Conservation (phyloP, 2,113 vertebrate genomes). For the Larimichthys polyactis region DNA sequence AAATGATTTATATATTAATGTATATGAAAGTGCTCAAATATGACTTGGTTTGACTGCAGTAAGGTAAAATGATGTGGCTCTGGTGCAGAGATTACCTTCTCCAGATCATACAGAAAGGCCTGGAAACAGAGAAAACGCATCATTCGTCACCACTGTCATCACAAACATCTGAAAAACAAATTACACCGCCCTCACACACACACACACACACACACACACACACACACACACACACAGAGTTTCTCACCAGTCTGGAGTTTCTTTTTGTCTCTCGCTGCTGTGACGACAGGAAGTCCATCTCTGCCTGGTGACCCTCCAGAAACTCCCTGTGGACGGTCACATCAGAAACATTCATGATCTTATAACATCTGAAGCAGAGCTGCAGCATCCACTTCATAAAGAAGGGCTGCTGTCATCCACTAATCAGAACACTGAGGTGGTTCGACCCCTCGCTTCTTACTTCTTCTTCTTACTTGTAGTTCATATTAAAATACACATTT, state of each 20-base stretch:
- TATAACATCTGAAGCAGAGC: neutral
- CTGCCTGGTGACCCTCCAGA: slow-evolving; percentile 89
- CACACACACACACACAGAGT: neutral
- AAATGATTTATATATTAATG: neutral
- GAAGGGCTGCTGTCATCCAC: too few species aligned
- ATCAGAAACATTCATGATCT: neutral
- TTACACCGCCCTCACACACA: too few species aligned
- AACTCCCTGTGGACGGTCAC: slow-evolving; percentile 85
- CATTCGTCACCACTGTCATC: neutral
- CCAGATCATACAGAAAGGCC: slow-evolving; percentile 97
- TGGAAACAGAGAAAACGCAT: slow-evolving; percentile 74
- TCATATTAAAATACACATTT: neutral
- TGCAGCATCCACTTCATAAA: neutral
- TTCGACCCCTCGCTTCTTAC: too few species aligned
- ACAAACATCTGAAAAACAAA: neutral
- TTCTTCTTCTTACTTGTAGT: neutral
- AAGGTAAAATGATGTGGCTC: neutral
- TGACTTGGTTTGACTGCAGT: neutral
- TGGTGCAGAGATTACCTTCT: slow-evolving; percentile 87
- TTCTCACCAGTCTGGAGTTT: slow-evolving; percentile 94
- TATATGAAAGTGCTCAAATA: neutral
- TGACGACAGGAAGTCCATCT: slow-evolving; percentile 91
- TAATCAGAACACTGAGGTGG: too few species aligned
- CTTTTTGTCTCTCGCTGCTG: slow-evolving; percentile 92
- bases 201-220: too few species aligned